Evolutionary conservation across 2,888 invertebrate genomes (phyloP), one percentile per base, ranked within the genome.

Genomic region (Willowsia nigromaculata): DNA sequence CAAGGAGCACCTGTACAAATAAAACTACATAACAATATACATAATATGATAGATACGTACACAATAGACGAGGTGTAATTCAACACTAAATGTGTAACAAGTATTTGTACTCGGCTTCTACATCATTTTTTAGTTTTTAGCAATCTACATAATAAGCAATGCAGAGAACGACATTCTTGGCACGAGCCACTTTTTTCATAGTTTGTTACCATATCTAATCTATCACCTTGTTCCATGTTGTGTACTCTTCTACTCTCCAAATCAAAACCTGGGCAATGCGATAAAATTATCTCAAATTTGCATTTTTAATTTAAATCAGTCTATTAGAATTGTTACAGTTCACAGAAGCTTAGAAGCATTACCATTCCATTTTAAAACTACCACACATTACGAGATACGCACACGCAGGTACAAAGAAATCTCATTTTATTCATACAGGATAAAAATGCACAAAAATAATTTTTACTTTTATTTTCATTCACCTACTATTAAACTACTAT

Each of bases 161-260:
- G 27, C 50, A 30, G 22, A 40, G 76, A 76, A 22, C 22, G 22
- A 40, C 27, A 27, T 25, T 76, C 47, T 76, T 76, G 76, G 76
- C 76, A 76, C 76, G 76, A 76, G 76, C 33, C 11, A 9, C 43
- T 43, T 37, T 43, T 43, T n/a, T n/a, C n/a, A n/a, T 13, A 43
- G 50, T 18, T 50, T 50, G 50, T 50, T 50, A n/a, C 5, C 50
- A 50, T 18, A 18, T 50, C 50, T 50, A 18, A 50, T 53, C 53
- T 22, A 53, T 33, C 53, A 40, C 71, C 65, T 18, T 71, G 71
- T 71, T 71, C 18, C 4, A 50, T 18, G n/a, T 9, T 43, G 43
- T 43, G 11, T 43, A 13, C 43, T 43, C 4, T 37, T 13, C 11
- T 13, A 43, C 11, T 1, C 13, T 43, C 43, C 4, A 1, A 50